Percentiles rank a stretch among this genome's conserved stretches.
These are phyloP conservation scores for Galemys pyrenaicus DNA, from an alignment of 2,113 vertebrate genomes.

Conservation along the genomic window DNA sequence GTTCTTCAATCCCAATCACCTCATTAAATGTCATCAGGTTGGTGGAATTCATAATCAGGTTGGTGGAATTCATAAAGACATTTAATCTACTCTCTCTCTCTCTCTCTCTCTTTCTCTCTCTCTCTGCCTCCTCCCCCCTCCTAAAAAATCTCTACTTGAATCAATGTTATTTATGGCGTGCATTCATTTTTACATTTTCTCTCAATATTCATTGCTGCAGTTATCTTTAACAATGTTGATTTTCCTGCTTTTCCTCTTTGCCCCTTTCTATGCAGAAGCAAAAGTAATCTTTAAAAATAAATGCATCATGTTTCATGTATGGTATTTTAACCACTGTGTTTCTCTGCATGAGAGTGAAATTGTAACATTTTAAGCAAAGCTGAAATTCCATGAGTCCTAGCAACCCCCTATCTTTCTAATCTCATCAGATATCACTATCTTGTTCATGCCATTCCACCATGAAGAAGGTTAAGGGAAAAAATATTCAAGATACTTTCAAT, in stretches of 20 bases:
- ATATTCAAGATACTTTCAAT: not conserved
- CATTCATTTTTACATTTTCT: not conserved
- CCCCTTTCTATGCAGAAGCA: not conserved
- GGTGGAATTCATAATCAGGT: no score
- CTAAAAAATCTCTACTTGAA: not conserved
- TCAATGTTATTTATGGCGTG: not conserved
- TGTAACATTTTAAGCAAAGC: no score
- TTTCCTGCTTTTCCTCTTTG: not conserved
- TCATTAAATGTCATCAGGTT: not conserved
- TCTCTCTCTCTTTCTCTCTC: no score
- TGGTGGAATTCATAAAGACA: fast-evolving
- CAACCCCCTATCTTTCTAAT: not conserved
- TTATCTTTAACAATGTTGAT: not conserved
- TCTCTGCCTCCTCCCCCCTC: no score
- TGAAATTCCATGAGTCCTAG: not conserved
- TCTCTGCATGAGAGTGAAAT: not conserved
- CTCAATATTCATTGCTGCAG: no score
- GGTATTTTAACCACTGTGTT: not conserved
- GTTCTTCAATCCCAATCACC: no score
- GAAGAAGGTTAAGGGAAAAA: no score
- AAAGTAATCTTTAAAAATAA: not conserved
- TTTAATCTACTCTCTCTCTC: no score
- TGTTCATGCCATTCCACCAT: no score
- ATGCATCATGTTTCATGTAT: not conserved
- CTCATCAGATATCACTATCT: not conserved